Conservation (phyloP, 2,888 invertebrate species). For the Caenorhabditis sp. region DNA sequence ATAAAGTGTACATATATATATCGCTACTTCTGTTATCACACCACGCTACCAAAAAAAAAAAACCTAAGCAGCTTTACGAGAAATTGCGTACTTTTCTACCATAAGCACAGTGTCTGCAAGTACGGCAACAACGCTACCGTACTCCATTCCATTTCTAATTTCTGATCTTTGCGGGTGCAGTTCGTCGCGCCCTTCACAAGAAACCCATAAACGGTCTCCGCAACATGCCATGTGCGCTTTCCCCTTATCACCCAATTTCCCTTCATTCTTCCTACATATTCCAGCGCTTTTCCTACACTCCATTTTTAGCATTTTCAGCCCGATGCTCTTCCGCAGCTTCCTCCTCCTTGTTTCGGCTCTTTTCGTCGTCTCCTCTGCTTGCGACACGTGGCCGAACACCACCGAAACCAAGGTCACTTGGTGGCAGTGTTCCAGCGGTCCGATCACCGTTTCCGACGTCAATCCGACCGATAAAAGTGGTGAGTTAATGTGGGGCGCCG, state of each 20-base stretch:
- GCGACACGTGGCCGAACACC: constrained; percentile 58
- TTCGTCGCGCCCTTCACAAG: background rate
- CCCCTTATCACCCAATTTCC: background rate
- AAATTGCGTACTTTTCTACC: too few relatives aligned
- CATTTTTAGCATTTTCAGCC: too few relatives aligned
- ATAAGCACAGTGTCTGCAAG: too few relatives aligned
- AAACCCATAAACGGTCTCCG: too few relatives aligned
- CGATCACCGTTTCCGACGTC: constrained; percentile 45
- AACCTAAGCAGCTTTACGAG: too few relatives aligned
- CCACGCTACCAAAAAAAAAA: too few relatives aligned
- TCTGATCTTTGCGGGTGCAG: too few relatives aligned
- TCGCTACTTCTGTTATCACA: too few relatives aligned
- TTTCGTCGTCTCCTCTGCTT: constrained; percentile 2
- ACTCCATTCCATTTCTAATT: too few relatives aligned
- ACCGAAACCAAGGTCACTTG: constrained; percentile 60
- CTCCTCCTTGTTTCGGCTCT: background rate
- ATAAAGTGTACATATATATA: constrained; percentile 9
- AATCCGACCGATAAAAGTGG: constrained; percentile 54
- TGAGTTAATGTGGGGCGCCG: background rate
- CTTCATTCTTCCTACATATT: background rate
- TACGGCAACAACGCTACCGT: too few relatives aligned
- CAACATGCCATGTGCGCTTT: background rate
- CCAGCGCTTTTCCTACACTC: too few relatives aligned
- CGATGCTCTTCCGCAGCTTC: too few relatives aligned
- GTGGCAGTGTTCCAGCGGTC: constrained; percentile 60